These are phyloP conservation scores for Sebastes taczanowskii DNA, from an alignment of 2,797 vertebrate genomes.

Conservation along the genomic window DNA sequence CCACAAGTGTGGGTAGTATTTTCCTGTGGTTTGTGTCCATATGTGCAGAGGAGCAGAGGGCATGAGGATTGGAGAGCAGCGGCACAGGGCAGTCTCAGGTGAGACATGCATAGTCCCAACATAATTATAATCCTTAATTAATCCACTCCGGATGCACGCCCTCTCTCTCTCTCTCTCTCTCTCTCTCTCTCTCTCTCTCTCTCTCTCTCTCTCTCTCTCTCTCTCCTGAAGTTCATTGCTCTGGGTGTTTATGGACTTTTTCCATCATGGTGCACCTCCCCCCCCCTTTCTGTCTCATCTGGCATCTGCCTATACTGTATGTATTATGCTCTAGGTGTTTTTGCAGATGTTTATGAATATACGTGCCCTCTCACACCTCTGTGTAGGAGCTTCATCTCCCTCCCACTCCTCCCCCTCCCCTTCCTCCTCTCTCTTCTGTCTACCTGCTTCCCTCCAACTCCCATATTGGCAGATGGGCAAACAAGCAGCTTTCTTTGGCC, in stretches of 20 bases:
- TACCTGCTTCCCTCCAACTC: constrained; percentile 54
- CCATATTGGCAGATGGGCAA: constrained; percentile 70
- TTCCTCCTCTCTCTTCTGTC: constrained; percentile 34
- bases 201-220: constrained; percentile 27
- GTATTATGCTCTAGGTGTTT: constrained; percentile 69
- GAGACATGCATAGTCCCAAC: constrained; percentile 77
- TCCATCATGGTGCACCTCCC: constrained; percentile 47
- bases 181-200: constrained; percentile 1
- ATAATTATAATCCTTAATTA: constrained; percentile 86
- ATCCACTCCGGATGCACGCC: constrained; percentile 75
- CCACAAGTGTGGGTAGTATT: constrained; percentile 54
- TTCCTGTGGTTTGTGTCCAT: constrained; percentile 69
- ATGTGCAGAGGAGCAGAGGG: constrained; percentile 71
- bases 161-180: constrained; percentile 14
- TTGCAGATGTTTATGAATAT: constrained; percentile 75
- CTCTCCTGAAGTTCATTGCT: constrained; percentile 50
- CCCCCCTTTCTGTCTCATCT: constrained; percentile 59
- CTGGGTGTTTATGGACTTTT: constrained; percentile 64
- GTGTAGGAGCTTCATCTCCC: constrained; percentile 34
- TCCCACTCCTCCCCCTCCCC: not conserved
- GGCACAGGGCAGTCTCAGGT: constrained; percentile 75
- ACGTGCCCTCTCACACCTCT: constrained; percentile 73
- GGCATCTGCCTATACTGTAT: constrained; percentile 52
- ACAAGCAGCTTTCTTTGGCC: constrained; percentile 80
- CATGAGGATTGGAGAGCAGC: constrained; percentile 56